Conservation (phyloP, 2,888 invertebrate species). For the Alsophila aescularia region DNA sequence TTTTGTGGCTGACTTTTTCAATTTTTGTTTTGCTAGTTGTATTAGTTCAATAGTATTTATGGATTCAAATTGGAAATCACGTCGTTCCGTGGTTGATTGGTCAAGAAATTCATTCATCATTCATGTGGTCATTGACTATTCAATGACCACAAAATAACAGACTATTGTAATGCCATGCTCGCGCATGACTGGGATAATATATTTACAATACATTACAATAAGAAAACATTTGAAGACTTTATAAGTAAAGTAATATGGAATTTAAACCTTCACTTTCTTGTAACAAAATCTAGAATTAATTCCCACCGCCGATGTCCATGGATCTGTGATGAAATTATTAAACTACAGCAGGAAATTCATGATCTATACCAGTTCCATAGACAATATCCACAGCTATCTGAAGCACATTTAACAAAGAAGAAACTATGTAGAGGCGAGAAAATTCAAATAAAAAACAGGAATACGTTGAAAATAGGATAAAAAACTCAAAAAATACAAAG, state of each 20-base stretch:
- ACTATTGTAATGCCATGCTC: neutral
- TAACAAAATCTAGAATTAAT: neutral
- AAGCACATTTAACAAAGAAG: neutral
- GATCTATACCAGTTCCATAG: neutral
- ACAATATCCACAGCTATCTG: neutral
- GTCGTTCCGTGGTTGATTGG: neutral
- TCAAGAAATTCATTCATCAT: neutral
- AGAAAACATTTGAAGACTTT: neutral
- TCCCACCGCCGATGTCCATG: neutral
- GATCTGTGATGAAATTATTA: neutral
- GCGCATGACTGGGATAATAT: slow-evolving; percentile 1
- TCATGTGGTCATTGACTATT: no score
- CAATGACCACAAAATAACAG: neutral
- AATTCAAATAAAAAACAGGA: neutral
- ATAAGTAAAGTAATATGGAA: neutral
- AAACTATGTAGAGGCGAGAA: neutral
- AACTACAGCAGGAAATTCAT: slow-evolving; percentile 1
- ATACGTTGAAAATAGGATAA: neutral
- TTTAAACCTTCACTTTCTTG: neutral
- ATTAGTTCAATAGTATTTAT: no score
- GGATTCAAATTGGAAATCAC: neutral
- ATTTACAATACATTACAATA: neutral
- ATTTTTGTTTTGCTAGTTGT: no score
- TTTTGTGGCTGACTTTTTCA: no score
- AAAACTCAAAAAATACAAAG: neutral